These are phyloP conservation scores for Zosterops hypoxanthus DNA, from an alignment of 2,113 vertebrate species.

Conservation along the genomic window DNA sequence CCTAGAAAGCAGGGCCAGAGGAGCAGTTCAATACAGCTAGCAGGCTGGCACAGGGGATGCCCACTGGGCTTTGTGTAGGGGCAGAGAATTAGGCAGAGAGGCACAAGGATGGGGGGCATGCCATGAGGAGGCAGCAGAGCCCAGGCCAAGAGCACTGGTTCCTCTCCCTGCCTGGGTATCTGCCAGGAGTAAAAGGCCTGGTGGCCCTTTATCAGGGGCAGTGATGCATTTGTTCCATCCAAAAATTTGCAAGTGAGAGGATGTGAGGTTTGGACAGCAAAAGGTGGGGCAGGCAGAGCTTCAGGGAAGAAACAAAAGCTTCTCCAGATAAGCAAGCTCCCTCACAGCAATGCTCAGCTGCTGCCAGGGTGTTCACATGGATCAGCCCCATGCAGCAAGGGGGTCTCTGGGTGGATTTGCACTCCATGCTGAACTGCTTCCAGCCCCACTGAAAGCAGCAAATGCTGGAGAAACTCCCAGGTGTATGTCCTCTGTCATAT, in stretches of 20 bases:
- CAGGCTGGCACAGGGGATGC: neutral
- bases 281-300: neutral
- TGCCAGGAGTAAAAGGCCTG: neutral
- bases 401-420: neutral
- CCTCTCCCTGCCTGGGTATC: neutral
- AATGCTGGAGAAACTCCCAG: neutral
- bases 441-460: neutral
- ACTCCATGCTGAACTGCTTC: neutral
- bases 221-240: neutral
- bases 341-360: neutral
- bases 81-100: neutral
- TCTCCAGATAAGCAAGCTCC: neutral
- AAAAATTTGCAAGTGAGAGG: neutral
- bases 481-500: neutral
- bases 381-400: neutral
- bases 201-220: neutral
- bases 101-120: neutral
- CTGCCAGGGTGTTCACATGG: neutral
- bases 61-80: rapidly evolving
- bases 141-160: neutral
- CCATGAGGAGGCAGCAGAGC: constrained; percentile 28
- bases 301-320: neutral
- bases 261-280: neutral
- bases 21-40: neutral
- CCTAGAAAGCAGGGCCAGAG: neutral